Conservation (phyloP, 2,113 vertebrate genomes). For the Melanostigma gelatinosum region DNA sequence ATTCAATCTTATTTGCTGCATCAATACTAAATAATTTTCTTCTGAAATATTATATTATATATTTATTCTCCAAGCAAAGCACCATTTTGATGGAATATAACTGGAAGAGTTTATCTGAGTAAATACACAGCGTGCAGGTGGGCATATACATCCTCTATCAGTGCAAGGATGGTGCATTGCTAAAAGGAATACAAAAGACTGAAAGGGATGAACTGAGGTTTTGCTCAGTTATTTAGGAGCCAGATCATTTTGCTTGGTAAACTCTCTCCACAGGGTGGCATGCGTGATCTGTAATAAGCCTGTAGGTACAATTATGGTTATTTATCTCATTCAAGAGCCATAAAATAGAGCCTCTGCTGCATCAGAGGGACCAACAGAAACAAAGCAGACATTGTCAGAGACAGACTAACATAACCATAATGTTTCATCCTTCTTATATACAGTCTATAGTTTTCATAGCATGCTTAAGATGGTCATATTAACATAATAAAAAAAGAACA, state of each 20-base stretch:
- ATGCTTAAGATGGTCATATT: not conserved
- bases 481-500: not conserved
- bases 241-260: not conserved
- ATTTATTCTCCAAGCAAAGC: not conserved
- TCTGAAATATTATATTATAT: not conserved
- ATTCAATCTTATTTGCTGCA: not conserved
- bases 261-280: constrained; percentile 37
- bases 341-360: not conserved
- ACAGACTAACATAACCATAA: not conserved
- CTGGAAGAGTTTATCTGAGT: not conserved
- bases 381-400: not conserved
- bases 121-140: not conserved
- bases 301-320: not conserved
- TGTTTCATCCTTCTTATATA: too few species aligned
- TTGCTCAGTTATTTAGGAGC: not conserved
- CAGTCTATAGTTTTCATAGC: not conserved
- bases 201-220: not conserved
- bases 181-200: not conserved
- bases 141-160: not conserved
- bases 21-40: not conserved
- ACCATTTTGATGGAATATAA: not conserved
- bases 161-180: not conserved
- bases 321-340: constrained; percentile 12
- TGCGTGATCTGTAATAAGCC: constrained; percentile 15
- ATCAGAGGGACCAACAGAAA: not conserved